Evolutionary conservation across 1,140 invertebrate species (phyloP).

Genomic region (Melanaphis sacchari): DNA sequence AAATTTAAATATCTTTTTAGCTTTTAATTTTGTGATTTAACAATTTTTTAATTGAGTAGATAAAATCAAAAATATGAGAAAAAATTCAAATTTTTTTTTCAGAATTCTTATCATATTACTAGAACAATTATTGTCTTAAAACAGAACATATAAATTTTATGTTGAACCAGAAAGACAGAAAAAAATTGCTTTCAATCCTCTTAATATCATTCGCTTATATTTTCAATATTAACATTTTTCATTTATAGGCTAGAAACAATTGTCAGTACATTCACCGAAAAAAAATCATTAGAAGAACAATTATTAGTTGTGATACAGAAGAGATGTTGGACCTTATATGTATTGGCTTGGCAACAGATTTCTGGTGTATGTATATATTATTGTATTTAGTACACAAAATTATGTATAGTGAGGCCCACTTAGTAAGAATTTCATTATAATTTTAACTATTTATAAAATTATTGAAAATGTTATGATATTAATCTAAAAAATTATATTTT

Average conservation of each 20-base stretch:
- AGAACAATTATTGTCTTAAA: too few species aligned
- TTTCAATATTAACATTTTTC: neutral
- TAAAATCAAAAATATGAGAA: too few species aligned
- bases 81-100: too few species aligned
- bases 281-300: conserved; percentile 24
- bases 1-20: too few species aligned
- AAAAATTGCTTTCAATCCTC: too few species aligned
- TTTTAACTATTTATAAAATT: neutral
- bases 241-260: conserved; percentile 50
- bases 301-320: conserved; percentile 24
- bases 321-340: conserved; percentile 41
- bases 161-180: too few species aligned
- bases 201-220: neutral
- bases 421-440: neutral
- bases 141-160: too few species aligned
- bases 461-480: neutral
- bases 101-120: too few species aligned
- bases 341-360: neutral
- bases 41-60: too few species aligned
- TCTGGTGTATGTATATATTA: neutral
- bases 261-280: conserved; percentile 31
- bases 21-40: too few species aligned
- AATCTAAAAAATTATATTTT: neutral
- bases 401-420: neutral
- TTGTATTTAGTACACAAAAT: neutral